phyloP scores from a whole-genome alignment of 1,140 invertebrate species.

The Ooceraea biroi region DNA sequence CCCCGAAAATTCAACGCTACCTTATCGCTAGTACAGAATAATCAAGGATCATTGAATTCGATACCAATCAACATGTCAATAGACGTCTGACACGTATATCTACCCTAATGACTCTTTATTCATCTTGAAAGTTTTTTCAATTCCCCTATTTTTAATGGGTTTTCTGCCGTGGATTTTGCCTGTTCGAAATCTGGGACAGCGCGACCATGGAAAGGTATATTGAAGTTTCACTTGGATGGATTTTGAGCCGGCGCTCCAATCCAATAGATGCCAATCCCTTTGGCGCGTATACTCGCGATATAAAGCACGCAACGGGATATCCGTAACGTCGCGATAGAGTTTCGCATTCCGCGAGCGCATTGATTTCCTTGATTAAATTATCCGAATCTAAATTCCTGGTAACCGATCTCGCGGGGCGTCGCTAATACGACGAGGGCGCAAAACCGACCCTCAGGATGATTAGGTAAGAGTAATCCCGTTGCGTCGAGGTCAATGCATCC shows the following conservation, averaged over 20 bases:
- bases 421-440: background rate
- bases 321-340: conserved; percentile 17
- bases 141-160: conserved; percentile 16
- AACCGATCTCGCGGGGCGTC: conserved; percentile 13
- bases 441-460: conserved; percentile 2
- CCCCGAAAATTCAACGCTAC: background rate
- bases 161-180: conserved; percentile 10
- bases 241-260: conserved; percentile 24
- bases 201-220: conserved; percentile 20
- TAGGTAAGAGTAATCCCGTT: conserved; percentile 10
- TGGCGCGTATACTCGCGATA: conserved; percentile 22
- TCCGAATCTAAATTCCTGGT: conserved; percentile 4
- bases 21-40: background rate
- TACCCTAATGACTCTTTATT: background rate
- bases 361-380: conserved; percentile 45
- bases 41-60: conserved; percentile 20
- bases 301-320: conserved; percentile 37
- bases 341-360: conserved; percentile 14
- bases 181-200: conserved; percentile 9
- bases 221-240: conserved; percentile 37
- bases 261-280: conserved; percentile 39
- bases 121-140: background rate
- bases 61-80: conserved; percentile 4
- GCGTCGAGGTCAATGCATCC: conserved; percentile 31
- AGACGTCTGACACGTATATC: background rate